Percentiles rank a stretch among this genome's conserved stretches.
phyloP scores from a whole-genome alignment of 2,113 vertebrate genomes.

The Drymodes brunneopygia region DNA sequence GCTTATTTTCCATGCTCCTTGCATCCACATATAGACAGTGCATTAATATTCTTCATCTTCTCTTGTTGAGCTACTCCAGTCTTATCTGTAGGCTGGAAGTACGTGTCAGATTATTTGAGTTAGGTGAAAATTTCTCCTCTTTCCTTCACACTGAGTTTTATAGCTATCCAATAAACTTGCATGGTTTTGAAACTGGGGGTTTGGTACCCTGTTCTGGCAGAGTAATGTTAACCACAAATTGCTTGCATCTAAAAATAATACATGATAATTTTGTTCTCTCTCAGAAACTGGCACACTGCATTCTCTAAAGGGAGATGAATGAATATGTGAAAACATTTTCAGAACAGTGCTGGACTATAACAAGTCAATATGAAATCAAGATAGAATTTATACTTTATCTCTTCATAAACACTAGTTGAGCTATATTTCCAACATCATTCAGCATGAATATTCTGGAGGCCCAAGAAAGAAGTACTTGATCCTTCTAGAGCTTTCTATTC shows the following conservation, averaged over 20 bases:
- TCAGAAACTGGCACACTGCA: background rate
- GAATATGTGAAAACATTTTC: constrained; percentile 8
- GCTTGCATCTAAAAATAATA: constrained; percentile 33
- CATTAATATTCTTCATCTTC: constrained; percentile 15
- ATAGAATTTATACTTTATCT: background rate
- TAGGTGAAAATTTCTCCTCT: background rate
- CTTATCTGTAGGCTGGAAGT: background rate
- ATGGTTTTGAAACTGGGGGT: background rate
- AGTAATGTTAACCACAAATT: background rate
- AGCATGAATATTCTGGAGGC: background rate
- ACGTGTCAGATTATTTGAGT: background rate
- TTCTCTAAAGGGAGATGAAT: constrained; percentile 11
- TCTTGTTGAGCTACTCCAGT: background rate
- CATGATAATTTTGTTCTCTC: background rate
- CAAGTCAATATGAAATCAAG: constrained; percentile 24
- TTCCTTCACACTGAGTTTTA: background rate
- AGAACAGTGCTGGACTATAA: constrained; percentile 2
- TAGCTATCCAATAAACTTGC: background rate
- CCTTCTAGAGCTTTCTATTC: background rate
- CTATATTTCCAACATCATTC: background rate
- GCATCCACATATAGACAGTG: background rate
- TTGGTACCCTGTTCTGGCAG: background rate
- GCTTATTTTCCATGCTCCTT: constrained; percentile 27
- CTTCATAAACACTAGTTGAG: background rate
- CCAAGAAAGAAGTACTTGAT: background rate